These are phyloP conservation scores for Actinopyga echinites DNA, from an alignment of 53 echinoderm and acorn worm genomes.

Conservation along the genomic window DNA sequence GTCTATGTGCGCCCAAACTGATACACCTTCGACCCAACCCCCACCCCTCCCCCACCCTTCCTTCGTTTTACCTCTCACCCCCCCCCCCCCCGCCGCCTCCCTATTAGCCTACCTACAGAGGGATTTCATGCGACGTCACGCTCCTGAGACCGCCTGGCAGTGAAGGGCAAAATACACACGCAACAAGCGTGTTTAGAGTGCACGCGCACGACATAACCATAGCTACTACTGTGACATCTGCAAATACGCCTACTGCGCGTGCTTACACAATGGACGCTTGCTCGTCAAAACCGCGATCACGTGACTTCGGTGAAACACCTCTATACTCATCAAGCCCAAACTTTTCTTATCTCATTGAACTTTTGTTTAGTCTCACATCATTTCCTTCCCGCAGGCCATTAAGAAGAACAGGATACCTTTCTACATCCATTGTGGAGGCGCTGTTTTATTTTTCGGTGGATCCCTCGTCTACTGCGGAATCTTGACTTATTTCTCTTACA, in stretches of 20 bases:
- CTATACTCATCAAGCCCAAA: neutral
- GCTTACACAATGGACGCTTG: too few relatives aligned
- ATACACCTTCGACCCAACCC: too few relatives aligned
- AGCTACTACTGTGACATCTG: too few relatives aligned
- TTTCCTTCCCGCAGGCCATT: neutral
- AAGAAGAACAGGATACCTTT: conserved; percentile 40
- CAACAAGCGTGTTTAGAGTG: too few relatives aligned
- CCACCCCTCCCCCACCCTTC: neutral
- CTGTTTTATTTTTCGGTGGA: conserved; percentile 10
- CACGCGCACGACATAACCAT: neutral
- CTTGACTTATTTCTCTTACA: conserved; percentile 2
- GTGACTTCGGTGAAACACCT: too few relatives aligned
- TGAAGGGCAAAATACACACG: too few relatives aligned
- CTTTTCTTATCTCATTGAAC: neutral
- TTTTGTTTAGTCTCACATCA: neutral
- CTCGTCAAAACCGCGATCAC: too few relatives aligned
- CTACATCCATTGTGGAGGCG: conserved; percentile 26
- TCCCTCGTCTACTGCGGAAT: conserved; percentile 5
- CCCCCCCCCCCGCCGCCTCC: neutral
- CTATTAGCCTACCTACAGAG: neutral
- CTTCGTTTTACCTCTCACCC: neutral
- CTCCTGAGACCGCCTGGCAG: neutral
- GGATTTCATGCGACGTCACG: too few relatives aligned
- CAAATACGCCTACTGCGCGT: too few relatives aligned
- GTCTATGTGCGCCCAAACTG: too few relatives aligned